A percentile compares a stretch with the other conserved stretches of the same genome.
Conservation (phyloP, 2,113 vertebrate species). For the Phrynocephalus versicolor region DNA sequence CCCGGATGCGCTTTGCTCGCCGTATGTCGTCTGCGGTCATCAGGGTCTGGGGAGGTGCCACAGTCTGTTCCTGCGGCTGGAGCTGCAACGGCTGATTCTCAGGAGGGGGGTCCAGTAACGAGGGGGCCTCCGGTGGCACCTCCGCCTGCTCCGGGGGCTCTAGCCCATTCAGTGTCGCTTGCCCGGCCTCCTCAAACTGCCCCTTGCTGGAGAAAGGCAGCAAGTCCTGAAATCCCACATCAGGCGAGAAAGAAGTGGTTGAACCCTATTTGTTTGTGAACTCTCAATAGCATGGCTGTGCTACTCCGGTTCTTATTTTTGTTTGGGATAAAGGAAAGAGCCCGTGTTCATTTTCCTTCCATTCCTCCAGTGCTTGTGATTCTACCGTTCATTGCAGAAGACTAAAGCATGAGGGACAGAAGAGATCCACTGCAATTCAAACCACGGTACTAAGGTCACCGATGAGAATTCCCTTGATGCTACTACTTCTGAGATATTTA, state of each 20-base stretch:
- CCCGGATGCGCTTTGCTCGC: conserved; percentile 91
- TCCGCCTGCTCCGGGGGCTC: conserved; percentile 81
- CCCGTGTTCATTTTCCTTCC: neutral
- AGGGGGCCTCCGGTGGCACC: conserved; percentile 66
- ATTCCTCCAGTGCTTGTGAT: too few species aligned
- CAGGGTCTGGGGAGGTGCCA: conserved; percentile 74
- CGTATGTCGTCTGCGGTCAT: conserved; percentile 91
- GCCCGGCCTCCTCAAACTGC: conserved; percentile 80
- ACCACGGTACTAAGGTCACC: neutral
- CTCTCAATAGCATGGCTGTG: neutral
- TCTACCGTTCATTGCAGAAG: too few species aligned
- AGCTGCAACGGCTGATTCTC: conserved; percentile 69
- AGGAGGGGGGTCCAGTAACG: conserved; percentile 69
- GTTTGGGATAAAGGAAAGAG: neutral
- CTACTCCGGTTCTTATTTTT: neutral
- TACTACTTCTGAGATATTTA: too few species aligned
- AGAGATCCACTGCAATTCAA: neutral
- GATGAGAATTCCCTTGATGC: neutral
- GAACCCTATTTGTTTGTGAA: conserved; percentile 25
- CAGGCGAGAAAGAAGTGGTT: conserved; percentile 54
- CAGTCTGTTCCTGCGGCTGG: conserved; percentile 75
- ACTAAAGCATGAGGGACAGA: too few species aligned
- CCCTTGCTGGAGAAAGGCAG: conserved; percentile 84
- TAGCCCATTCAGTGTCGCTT: conserved; percentile 82
- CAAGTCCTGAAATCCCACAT: conserved; percentile 83